phyloP scores from a whole-genome alignment of 2,113 vertebrate species.

The Malurus cyaneus region DNA sequence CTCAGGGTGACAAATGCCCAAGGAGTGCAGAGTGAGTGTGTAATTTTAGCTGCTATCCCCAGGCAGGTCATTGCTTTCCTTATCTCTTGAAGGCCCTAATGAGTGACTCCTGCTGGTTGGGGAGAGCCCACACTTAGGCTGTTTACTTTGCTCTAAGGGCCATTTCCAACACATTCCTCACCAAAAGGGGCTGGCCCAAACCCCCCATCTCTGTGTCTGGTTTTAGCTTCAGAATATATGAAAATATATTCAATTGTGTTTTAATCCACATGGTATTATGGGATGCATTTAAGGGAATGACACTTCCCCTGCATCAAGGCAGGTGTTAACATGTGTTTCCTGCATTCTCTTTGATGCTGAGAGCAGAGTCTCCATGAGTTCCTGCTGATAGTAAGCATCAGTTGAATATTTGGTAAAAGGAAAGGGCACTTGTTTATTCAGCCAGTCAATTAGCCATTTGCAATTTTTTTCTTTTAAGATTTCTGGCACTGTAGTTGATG shows the following conservation, averaged over 20 bases:
- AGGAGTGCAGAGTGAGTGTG: conserved; percentile 28
- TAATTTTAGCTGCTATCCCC: conserved; percentile 52
- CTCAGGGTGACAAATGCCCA: conserved; percentile 49
- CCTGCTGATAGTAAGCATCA: background rate
- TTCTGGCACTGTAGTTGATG: background rate
- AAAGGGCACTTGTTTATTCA: background rate
- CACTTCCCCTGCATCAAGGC: background rate
- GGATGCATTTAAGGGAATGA: background rate
- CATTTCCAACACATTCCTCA: background rate
- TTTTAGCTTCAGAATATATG: background rate
- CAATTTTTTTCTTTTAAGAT: background rate
- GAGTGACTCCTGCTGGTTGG: conserved; percentile 7
- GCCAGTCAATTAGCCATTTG: background rate
- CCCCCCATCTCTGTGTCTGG: background rate
- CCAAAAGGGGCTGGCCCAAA: background rate
- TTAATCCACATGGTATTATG: background rate
- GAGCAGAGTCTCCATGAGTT: background rate
- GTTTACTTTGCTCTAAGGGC: conserved; percentile 15
- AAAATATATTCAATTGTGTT: background rate
- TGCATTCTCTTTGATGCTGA: background rate
- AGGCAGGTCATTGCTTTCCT: conserved; percentile 10
- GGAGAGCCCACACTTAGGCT: background rate
- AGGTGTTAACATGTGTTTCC: background rate
- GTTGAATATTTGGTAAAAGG: background rate
- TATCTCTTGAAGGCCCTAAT: conserved; percentile 38